Evolutionary conservation across 2,797 vertebrate genomes (phyloP).

Genomic region (Periparus ater): DNA sequence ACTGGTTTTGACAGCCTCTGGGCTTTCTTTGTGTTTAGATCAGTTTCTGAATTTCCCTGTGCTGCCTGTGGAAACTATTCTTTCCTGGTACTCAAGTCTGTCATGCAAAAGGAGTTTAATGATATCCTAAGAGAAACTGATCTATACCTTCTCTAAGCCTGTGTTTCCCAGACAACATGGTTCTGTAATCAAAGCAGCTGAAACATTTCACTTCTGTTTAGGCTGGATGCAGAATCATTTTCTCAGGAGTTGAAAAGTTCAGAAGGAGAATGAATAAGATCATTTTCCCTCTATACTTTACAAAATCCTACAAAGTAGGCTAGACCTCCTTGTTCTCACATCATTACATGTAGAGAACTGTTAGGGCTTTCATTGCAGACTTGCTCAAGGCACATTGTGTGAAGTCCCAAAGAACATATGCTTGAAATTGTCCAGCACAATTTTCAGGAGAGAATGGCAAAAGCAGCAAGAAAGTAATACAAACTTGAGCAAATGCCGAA

Average conservation of each 20-base stretch:
- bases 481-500: conserved; percentile 20
- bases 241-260: conserved; percentile 18
- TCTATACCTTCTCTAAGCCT: not conserved
- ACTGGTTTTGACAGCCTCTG: not conserved
- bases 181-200: not conserved
- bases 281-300: not conserved
- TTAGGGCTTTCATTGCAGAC: not conserved
- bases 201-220: not conserved
- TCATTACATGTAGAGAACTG: not conserved
- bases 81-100: not conserved
- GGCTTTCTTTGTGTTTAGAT: not conserved
- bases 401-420: not conserved
- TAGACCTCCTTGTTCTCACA: not conserved
- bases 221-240: not conserved
- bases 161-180: not conserved
- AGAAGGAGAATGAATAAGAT: conserved; percentile 16
- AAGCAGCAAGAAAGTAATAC: not conserved
- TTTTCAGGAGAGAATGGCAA: conserved; percentile 23
- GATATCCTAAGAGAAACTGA: not conserved
- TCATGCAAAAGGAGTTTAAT: not conserved
- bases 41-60: not conserved
- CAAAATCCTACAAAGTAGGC: not conserved
- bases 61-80: not conserved
- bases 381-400: conserved; percentile 4
- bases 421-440: conserved; percentile 5